These are phyloP conservation scores for Brachionus angularis DNA, from an alignment of 1,140 invertebrate genomes.

Conservation along the genomic window DNA sequence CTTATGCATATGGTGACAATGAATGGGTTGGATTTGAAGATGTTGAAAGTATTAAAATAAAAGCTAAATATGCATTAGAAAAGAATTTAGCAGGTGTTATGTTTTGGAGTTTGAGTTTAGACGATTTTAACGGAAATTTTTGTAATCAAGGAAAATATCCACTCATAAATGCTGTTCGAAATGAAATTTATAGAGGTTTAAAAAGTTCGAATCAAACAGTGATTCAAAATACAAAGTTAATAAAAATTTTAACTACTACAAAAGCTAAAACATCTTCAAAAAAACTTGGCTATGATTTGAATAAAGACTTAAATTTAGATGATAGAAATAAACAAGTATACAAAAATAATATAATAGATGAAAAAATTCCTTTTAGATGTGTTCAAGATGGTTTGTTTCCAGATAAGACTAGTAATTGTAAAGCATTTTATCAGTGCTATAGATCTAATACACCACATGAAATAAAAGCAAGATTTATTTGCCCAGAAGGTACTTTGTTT, in stretches of 20 bases:
- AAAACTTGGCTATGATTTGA: too few species aligned
- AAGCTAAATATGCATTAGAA: slow-evolving; percentile 42
- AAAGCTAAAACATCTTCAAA: too few species aligned
- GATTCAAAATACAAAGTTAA: too few species aligned
- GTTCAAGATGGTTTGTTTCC: slow-evolving; percentile 12
- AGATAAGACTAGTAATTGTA: slow-evolving; percentile 11
- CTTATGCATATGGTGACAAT: slow-evolving; percentile 76
- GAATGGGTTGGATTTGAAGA: slow-evolving; percentile 93
- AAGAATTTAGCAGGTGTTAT: slow-evolving; percentile 22
- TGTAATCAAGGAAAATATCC: too few species aligned
- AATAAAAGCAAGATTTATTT: background rate
- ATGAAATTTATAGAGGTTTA: too few species aligned
- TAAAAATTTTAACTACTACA: too few species aligned
- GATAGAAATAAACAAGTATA: background rate
- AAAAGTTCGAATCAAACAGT: too few species aligned
- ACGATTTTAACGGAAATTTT: slow-evolving; percentile 49
- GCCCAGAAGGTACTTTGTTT: slow-evolving; percentile 17
- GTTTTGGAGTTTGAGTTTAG: slow-evolving; percentile 76
- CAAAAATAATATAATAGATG: background rate
- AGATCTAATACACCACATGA: background rate
- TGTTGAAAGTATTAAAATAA: slow-evolving; percentile 49
- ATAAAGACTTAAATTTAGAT: too few species aligned
- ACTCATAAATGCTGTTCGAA: slow-evolving; percentile 44
- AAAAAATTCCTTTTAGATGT: slow-evolving; percentile 32
- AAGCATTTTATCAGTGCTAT: slow-evolving; percentile 25